Base-by-base conservation (phyloP, 30 jellyfish, hydroid and myxozoan species). In the Catostylus mosaicus region DNA sequence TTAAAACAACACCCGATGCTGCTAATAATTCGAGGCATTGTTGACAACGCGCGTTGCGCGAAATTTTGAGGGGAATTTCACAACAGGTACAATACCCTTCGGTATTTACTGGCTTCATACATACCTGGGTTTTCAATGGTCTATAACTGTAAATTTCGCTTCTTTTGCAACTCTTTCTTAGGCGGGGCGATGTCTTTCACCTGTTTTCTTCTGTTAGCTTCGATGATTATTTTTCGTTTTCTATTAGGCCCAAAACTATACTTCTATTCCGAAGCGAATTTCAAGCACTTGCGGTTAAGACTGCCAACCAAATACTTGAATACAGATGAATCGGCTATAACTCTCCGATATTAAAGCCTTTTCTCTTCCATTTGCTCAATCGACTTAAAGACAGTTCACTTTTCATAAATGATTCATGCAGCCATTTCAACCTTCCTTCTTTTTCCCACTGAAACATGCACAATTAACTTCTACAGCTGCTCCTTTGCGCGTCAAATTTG, bases 391-490 rank as follows among this genome's bases (percentile, higher is more conserved):
- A 71, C 84, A 46, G 71, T 36, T 73, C 47, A 36, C 29, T 40
- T 23, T 46, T 38, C 66, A 38, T 73, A 73, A 73, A 38, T 73
- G 67, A 31, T 73, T 38, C 45, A 38, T 50, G 29, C 26, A 52
- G 30, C 67, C 67, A 20, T 52, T 20, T 26, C 29, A 3, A 26
- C 67, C 67, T 52, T 10, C 3, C 29, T n/a, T 26, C 67, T 26
- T n/a, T n/a, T n/a, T n/a, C n/a, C n/a, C n/a, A n/a, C n/a, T n/a
- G n/a, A n/a, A 52, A 10, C 67, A 52, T 52, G 67, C 23, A 52
- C 67, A 52, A 64, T 29, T 27, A 27, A 31, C 52, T 3, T 26
- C 48, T 73, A 30, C 84, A 73, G 84, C 84, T 73, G 84, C 84
- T 73, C 72, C 84, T 34, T 48, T 16, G 40, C 84, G 71, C 84